Conservation (phyloP, 1,140 invertebrate species). For the Bicyclus anynana region DNA sequence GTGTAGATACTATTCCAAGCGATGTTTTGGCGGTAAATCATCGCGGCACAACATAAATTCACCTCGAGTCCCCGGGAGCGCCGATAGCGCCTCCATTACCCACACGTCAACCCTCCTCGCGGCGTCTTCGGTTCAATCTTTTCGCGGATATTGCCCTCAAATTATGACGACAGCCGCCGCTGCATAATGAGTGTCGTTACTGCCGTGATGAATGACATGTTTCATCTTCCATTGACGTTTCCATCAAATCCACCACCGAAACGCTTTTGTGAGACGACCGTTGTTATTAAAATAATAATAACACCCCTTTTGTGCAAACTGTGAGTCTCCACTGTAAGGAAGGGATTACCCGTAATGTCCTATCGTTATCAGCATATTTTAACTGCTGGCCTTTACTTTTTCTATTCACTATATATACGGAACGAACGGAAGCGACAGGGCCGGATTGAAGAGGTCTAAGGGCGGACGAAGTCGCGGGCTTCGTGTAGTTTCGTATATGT, state of each 20-base stretch:
- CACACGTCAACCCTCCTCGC: constrained; percentile 70
- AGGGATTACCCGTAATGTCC: too few species aligned
- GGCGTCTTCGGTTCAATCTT: constrained; percentile 66
- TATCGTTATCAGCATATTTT: too few species aligned
- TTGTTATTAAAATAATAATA: background rate
- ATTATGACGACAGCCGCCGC: constrained; percentile 53
- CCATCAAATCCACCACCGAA: constrained; percentile 14
- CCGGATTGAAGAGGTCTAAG: too few species aligned
- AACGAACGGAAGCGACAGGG: too few species aligned
- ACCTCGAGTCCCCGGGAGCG: constrained; percentile 36
- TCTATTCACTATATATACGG: too few species aligned
- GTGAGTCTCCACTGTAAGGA: background rate
- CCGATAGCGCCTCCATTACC: constrained; percentile 64
- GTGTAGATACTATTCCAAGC: background rate
- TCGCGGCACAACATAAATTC: background rate
- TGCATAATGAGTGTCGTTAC: constrained; percentile 42
- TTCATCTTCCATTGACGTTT: constrained; percentile 40
- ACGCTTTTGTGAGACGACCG: constrained; percentile 1
- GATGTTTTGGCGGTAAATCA: background rate
- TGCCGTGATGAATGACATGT: constrained; percentile 44
- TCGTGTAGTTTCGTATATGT: too few species aligned
- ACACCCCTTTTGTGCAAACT: background rate
- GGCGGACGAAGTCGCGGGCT: too few species aligned
- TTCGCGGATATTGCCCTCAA: constrained; percentile 69
- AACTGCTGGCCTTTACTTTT: too few species aligned